Conservation (phyloP, 2,797 vertebrate genomes). For the Darevskia mixta region DNA sequence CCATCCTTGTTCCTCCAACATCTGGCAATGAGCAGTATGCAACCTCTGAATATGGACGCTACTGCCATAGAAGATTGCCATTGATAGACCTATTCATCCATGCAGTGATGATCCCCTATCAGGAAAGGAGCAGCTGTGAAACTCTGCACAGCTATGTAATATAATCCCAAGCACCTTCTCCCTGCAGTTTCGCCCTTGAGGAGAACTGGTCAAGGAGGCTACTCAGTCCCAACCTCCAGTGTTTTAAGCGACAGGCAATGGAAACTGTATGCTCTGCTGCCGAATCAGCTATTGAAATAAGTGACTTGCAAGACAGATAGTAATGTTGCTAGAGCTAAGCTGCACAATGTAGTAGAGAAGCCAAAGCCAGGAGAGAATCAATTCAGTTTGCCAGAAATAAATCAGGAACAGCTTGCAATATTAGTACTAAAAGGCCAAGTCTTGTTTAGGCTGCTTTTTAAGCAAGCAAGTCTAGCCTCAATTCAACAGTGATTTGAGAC, state of each 20-base stretch:
- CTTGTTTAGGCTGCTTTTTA: neutral
- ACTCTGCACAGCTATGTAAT: rapidly evolving
- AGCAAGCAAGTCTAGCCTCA: neutral
- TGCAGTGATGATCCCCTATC: neutral
- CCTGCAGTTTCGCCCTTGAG: neutral
- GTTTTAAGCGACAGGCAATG: neutral
- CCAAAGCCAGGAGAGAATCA: neutral
- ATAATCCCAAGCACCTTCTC: neutral
- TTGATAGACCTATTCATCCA: neutral
- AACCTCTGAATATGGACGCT: neutral
- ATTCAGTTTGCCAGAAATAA: neutral
- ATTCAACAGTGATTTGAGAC: neutral
- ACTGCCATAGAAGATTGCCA: neutral
- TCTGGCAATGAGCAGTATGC: neutral
- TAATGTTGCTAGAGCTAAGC: neutral
- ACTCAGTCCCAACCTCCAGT: neutral
- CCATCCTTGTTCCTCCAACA: neutral
- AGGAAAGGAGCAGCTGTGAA: neutral
- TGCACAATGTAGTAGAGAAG: neutral
- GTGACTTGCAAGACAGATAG: neutral
- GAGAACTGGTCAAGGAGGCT: neutral
- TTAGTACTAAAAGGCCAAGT: neutral
- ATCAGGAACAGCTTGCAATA: neutral
- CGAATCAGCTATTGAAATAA: too few species aligned
- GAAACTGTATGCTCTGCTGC: neutral